Evolutionary conservation across 1,140 invertebrate genomes (phyloP).

Genomic region (Helicoverpa zea): DNA sequence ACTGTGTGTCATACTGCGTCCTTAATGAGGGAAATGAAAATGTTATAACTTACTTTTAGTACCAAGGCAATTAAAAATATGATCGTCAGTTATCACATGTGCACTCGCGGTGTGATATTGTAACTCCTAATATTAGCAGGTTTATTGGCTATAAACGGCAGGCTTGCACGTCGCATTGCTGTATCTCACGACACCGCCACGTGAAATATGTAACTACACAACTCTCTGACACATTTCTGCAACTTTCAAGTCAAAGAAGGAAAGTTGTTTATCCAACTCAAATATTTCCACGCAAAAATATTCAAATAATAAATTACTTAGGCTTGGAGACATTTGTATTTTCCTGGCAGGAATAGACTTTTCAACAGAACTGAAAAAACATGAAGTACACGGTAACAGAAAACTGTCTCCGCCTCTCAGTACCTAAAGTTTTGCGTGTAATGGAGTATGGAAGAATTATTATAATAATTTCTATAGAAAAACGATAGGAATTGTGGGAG

Average conservation of each 20-base stretch:
- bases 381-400: constrained; percentile 28
- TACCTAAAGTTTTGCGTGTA: constrained; percentile 58
- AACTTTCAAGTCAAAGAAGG: constrained; percentile 5
- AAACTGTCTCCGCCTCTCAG: constrained; percentile 41
- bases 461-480: constrained; percentile 64
- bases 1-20: neutral
- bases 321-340: constrained; percentile 34
- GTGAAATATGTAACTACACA: constrained; percentile 12
- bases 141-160: constrained; percentile 33
- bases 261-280: constrained; percentile 39
- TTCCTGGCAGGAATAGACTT: constrained; percentile 8
- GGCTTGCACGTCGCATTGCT: neutral
- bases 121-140: constrained; percentile 16
- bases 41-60: neutral
- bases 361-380: constrained; percentile 25
- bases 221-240: neutral
- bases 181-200: neutral
- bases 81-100: constrained; percentile 6
- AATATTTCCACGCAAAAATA: neutral
- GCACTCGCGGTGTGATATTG: constrained; percentile 11
- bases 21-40: neutral
- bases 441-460: constrained; percentile 66
- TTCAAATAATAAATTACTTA: constrained; percentile 29
- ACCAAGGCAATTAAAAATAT: constrained; percentile 18
- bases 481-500: constrained; percentile 56